Conservation (phyloP, 1,140 invertebrate genomes). For the Drosophila teissieri region DNA sequence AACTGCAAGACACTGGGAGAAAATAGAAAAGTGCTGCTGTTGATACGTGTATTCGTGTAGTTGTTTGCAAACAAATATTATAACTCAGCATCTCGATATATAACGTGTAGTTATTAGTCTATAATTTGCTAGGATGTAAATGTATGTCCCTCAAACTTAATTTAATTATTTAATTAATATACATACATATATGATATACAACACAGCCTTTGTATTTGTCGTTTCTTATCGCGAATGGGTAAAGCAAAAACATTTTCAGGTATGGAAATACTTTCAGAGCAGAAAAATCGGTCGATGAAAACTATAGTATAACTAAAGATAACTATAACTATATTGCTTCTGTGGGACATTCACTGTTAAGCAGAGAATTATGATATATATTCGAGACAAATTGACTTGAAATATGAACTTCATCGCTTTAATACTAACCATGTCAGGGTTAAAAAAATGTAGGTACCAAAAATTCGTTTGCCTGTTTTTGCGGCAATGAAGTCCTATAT, state of each 20-base stretch:
- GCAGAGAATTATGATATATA: too few relatives aligned
- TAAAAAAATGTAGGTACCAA: too few relatives aligned
- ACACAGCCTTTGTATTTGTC: constrained; percentile 17
- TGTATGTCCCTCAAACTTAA: constrained; percentile 81
- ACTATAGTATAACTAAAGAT: background rate
- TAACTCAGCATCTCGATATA: constrained; percentile 81
- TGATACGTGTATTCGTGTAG: constrained; percentile 79
- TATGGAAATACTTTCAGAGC: background rate
- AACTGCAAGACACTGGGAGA: constrained; percentile 11
- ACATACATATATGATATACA: constrained; percentile 78
- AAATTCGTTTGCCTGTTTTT: too few relatives aligned
- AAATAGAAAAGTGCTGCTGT: constrained; percentile 57
- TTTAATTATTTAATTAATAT: constrained; percentile 83
- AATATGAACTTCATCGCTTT: too few relatives aligned
- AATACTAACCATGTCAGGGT: too few relatives aligned
- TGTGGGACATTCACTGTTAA: too few relatives aligned
- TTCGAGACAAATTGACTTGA: too few relatives aligned
- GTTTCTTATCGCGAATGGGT: background rate
- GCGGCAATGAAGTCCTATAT: too few relatives aligned
- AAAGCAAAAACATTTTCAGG: background rate
- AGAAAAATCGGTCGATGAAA: too few relatives aligned
- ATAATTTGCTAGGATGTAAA: constrained; percentile 82
- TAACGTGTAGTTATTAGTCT: constrained; percentile 81
- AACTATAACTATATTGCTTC: too few relatives aligned
- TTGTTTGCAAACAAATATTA: constrained; percentile 77